Evolutionary conservation across 2,888 invertebrate species (phyloP).

Genomic region (Phrixothrix hirtus): DNA sequence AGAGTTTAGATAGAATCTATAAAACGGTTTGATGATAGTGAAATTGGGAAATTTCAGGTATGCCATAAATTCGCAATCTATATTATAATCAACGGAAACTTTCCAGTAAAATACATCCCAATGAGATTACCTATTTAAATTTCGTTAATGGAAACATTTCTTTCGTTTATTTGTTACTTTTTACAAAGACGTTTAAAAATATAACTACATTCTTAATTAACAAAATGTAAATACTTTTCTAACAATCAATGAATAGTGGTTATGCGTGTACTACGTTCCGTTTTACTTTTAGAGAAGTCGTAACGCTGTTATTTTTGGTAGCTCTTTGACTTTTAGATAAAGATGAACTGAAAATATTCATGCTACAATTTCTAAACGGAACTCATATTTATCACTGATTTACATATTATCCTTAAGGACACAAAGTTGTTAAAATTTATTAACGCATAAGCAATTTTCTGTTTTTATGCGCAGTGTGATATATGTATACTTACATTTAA

Average conservation of each 20-base stretch:
- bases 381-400: too few relatives aligned
- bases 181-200: too few relatives aligned
- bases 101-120: not conserved
- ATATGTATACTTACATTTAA: not conserved
- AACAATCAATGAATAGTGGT: constrained; percentile 17
- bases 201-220: too few relatives aligned
- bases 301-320: not conserved
- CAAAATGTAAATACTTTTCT: constrained; percentile 46
- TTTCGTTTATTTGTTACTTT: too few relatives aligned
- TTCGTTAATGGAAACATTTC: too few relatives aligned
- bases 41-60: constrained; percentile 17
- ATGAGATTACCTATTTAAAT: too few relatives aligned
- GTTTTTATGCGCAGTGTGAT: too few relatives aligned
- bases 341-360: not conserved
- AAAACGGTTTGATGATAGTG: constrained; percentile 26
- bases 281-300: not conserved
- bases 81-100: not conserved
- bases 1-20: constrained; percentile 43
- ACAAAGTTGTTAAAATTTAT: too few relatives aligned
- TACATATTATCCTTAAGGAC: too few relatives aligned
- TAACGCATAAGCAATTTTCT: too few relatives aligned
- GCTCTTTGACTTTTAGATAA: not conserved
- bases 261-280: too few relatives aligned
- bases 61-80: constrained; percentile 6
- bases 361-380: not conserved